phyloP scores from a whole-genome alignment of 2,797 vertebrate genomes.

The Falco rusticolus region DNA sequence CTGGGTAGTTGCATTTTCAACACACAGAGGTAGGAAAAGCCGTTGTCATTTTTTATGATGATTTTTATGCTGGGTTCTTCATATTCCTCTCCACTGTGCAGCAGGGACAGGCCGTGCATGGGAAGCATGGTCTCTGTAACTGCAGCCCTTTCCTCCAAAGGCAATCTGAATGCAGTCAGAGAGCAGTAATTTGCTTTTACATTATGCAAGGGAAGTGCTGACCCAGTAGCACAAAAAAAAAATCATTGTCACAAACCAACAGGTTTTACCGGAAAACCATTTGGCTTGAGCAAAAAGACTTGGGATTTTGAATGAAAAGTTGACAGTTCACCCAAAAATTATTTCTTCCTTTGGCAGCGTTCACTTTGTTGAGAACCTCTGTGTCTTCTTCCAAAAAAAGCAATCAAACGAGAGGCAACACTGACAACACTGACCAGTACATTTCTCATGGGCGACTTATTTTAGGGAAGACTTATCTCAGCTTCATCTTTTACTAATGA shows the following conservation, averaged over 20 bases:
- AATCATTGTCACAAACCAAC: not conserved
- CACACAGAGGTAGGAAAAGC: not conserved
- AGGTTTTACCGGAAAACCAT: not conserved
- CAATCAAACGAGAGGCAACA: not conserved
- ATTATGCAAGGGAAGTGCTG: conserved; percentile 14
- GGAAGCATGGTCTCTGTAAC: not conserved
- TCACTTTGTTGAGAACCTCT: not conserved
- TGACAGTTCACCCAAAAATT: not conserved
- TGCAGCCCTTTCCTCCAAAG: not conserved
- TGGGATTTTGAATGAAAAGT: not conserved
- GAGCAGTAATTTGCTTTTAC: not conserved
- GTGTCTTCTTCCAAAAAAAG: not conserved
- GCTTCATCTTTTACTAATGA: not conserved
- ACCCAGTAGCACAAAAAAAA: not conserved
- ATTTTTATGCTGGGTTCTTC: not conserved
- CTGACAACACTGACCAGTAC: not conserved
- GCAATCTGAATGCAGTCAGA: not conserved
- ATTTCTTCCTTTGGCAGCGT: not conserved
- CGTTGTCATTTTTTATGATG: not conserved
- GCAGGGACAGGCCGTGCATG: fast-evolving
- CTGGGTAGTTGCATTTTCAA: not conserved
- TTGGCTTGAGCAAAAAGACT: not conserved
- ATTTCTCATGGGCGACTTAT: not conserved
- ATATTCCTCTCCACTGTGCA: not conserved
- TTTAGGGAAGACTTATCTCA: not conserved